Percentiles rank a stretch among this genome's conserved stretches.
These are phyloP conservation scores for Staurois parvus DNA, from an alignment of 2,797 vertebrate species.

Conservation along the genomic window DNA sequence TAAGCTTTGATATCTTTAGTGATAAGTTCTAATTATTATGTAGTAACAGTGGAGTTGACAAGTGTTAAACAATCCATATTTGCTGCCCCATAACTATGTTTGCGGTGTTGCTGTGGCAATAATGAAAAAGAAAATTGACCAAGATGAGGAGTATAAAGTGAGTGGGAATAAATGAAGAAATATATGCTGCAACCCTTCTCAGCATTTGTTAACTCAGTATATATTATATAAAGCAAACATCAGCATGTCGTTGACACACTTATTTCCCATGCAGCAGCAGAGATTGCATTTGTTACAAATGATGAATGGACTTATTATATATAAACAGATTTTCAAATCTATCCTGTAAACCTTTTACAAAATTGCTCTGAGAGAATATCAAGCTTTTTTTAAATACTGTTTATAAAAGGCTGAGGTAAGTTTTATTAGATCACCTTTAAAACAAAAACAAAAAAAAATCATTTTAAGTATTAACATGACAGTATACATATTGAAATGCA, in stretches of 20 bases:
- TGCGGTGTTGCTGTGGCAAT: not conserved
- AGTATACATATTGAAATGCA: slow-evolving; percentile 26
- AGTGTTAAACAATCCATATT: not conserved
- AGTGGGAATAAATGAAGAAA: not conserved
- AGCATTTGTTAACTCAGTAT: slow-evolving; percentile 66
- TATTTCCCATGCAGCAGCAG: slow-evolving; percentile 68
- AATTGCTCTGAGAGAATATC: slow-evolving; percentile 65
- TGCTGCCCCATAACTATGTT: not conserved
- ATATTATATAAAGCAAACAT: slow-evolving; percentile 63
- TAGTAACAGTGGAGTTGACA: not conserved
- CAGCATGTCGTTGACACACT: slow-evolving; percentile 65
- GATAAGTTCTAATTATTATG: not conserved
- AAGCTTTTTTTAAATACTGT: slow-evolving; percentile 45
- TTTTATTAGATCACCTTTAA: slow-evolving; percentile 16
- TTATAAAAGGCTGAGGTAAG: slow-evolving; percentile 17
- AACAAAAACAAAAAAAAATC: slow-evolving; percentile 43
- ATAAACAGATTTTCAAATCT: slow-evolving; percentile 70
- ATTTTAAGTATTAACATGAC: slow-evolving; percentile 36
- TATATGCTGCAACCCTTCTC: slow-evolving; percentile 59
- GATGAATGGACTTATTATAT: slow-evolving; percentile 75
- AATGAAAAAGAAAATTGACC: not conserved
- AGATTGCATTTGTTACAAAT: slow-evolving; percentile 70
- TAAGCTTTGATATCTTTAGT: not conserved
- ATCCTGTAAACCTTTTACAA: slow-evolving; percentile 68
- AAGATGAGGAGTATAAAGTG: not conserved